Conservation (phyloP, 2,888 invertebrate genomes). For the Acrobasis repandana region DNA sequence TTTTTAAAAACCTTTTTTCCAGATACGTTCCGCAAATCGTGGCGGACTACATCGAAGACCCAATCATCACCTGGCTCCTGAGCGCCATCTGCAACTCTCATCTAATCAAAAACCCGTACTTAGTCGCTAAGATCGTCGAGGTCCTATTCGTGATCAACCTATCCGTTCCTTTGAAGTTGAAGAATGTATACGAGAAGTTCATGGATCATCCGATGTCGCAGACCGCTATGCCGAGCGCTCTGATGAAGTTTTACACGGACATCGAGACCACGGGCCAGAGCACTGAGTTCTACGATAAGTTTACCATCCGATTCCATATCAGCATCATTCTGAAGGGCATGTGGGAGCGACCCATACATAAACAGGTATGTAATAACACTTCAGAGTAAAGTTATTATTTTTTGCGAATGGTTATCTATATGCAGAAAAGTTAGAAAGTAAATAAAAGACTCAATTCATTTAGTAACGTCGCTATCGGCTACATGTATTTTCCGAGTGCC, state of each 20-base stretch:
- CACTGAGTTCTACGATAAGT: slow-evolving; percentile 99
- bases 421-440: too few relatives aligned
- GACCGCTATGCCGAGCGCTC: slow-evolving; percentile 90
- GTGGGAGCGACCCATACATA: slow-evolving; percentile 96
- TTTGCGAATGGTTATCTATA: too few relatives aligned
- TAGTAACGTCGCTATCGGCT: too few relatives aligned
- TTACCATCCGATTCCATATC: slow-evolving; percentile 98
- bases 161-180: slow-evolving; percentile 79
- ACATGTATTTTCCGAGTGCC: too few relatives aligned
- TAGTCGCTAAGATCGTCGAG: slow-evolving; percentile 98
- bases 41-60: slow-evolving; percentile 89
- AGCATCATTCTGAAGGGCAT: slow-evolving; percentile 97
- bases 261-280: slow-evolving; percentile 98
- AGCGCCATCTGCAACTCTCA: slow-evolving; percentile 95
- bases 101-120: slow-evolving; percentile 97
- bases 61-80: slow-evolving; percentile 93
- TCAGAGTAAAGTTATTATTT: too few relatives aligned
- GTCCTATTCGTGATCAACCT: slow-evolving; percentile 91
- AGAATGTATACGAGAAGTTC: slow-evolving; percentile 87
- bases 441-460: too few relatives aligned
- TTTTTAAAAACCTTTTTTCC: slow-evolving; percentile 37
- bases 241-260: slow-evolving; percentile 99
- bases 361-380: slow-evolving; percentile 61
- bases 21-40: slow-evolving; percentile 91
- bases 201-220: slow-evolving; percentile 92